Percentiles rank a stretch among this genome's conserved stretches.
Evolutionary conservation across 2,113 vertebrate species (phyloP).

Genomic region (Colaptes auratus): DNA sequence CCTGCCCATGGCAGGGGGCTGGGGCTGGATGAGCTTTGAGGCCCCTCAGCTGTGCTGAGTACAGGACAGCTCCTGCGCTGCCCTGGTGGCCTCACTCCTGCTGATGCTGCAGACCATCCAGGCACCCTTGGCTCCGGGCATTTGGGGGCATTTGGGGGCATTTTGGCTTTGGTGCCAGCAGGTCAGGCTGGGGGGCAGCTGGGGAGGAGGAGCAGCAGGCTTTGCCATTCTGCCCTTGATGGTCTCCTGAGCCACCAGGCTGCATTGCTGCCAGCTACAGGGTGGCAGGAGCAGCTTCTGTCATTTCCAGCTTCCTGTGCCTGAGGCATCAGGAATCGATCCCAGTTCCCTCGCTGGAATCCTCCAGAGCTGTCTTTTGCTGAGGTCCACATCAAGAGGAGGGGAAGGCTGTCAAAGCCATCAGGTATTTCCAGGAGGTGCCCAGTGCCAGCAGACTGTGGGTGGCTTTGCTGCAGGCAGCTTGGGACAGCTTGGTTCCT

Average conservation of each 20-base stretch:
- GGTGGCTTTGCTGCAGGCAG: background rate
- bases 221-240: background rate
- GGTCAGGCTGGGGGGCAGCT: background rate
- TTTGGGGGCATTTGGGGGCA: rapidly evolving
- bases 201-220: background rate
- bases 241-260: background rate
- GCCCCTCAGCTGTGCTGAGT: too few species aligned
- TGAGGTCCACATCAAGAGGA: background rate
- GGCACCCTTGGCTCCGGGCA: background rate
- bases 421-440: background rate
- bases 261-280: rapidly evolving
- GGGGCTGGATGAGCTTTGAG: too few species aligned
- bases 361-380: background rate
- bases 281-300: background rate
- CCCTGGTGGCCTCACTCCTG: too few species aligned
- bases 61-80: too few species aligned
- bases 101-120: background rate
- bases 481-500: background rate
- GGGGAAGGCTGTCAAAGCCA: background rate
- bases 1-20: too few species aligned
- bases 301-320: background rate
- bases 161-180: background rate
- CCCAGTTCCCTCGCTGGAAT: rapidly evolving
- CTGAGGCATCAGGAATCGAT: background rate
- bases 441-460: background rate